Evolutionary conservation across 2,888 invertebrate species (phyloP).

Genomic region (Conops quadrifasciatus): DNA sequence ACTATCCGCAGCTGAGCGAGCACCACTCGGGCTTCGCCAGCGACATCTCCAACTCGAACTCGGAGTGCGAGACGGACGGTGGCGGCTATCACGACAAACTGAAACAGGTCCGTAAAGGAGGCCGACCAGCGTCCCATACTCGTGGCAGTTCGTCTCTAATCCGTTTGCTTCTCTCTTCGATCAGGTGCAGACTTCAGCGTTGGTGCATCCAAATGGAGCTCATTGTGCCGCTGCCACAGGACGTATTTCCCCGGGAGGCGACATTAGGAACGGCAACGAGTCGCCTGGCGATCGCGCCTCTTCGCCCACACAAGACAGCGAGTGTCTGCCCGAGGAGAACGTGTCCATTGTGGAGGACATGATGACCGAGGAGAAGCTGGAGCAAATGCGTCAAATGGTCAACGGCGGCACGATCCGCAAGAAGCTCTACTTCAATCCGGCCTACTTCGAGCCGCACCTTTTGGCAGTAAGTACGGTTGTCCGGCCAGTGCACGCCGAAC

Average conservation of each 20-base stretch:
- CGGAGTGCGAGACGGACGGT: slow-evolving; percentile 70
- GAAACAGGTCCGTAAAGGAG: slow-evolving; percentile 57
- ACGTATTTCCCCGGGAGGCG: slow-evolving; percentile 47
- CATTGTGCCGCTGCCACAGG: neutral
- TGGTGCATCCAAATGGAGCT: slow-evolving; percentile 71
- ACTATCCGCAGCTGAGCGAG: slow-evolving; percentile 69
- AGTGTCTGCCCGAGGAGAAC: slow-evolving; percentile 83
- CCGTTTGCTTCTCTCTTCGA: slow-evolving; percentile 2
- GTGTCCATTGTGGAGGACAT: slow-evolving; percentile 85
- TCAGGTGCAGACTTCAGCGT: slow-evolving; percentile 73
- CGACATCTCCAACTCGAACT: slow-evolving; percentile 72
- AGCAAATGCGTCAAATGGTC: slow-evolving; percentile 71
- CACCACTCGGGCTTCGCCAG: slow-evolving; percentile 67
- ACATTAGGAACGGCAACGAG: slow-evolving; percentile 41
- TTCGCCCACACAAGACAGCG: slow-evolving; percentile 66
- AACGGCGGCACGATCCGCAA: slow-evolving; percentile 77
- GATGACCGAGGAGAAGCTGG: slow-evolving; percentile 71
- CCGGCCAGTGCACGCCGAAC: neutral
- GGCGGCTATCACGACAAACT: slow-evolving; percentile 52
- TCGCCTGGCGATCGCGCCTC: slow-evolving; percentile 47
- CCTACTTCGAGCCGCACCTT: slow-evolving; percentile 88
- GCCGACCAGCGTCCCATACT: neutral
- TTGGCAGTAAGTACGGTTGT: slow-evolving; percentile 73
- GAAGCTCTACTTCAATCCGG: slow-evolving; percentile 89
- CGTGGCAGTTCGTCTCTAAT: neutral